Conservation (phyloP, 2,113 vertebrate genomes). For the Perca fluviatilis region DNA sequence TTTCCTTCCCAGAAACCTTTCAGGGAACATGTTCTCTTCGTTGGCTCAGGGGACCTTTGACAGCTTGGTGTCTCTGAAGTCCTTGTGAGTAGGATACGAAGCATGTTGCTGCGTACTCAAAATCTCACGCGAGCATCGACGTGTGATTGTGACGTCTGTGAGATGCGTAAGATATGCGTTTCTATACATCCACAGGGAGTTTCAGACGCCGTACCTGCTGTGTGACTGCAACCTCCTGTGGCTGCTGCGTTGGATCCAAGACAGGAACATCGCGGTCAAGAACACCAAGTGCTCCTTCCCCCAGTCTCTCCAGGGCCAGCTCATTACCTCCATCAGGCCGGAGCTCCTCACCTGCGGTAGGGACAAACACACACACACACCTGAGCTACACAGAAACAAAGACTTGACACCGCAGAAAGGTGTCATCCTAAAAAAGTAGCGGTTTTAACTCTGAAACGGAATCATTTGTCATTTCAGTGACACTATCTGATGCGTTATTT, state of each 20-base stretch:
- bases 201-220: conserved; percentile 94
- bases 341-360: conserved; percentile 95
- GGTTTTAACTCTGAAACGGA: background rate
- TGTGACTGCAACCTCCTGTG: conserved; percentile 98
- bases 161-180: background rate
- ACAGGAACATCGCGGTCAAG: conserved; percentile 89
- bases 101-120: background rate
- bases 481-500: background rate
- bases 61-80: conserved; percentile 91
- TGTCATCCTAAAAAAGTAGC: background rate
- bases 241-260: conserved; percentile 93
- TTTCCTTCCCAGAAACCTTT: conserved; percentile 89
- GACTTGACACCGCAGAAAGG: background rate
- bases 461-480: background rate
- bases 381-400: background rate
- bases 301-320: conserved; percentile 91
- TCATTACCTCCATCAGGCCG: conserved; percentile 86
- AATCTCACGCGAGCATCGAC: background rate
- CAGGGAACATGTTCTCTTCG: conserved; percentile 96
- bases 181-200: conserved; percentile 86
- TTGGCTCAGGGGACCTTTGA: conserved; percentile 94
- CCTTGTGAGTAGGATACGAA: conserved; percentile 88
- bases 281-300: conserved; percentile 95
- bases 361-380: conserved; percentile 32
- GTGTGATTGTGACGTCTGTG: conserved; percentile 1